phyloP scores from a whole-genome alignment of 2,888 invertebrate species.

The Drosophila yooni region DNA sequence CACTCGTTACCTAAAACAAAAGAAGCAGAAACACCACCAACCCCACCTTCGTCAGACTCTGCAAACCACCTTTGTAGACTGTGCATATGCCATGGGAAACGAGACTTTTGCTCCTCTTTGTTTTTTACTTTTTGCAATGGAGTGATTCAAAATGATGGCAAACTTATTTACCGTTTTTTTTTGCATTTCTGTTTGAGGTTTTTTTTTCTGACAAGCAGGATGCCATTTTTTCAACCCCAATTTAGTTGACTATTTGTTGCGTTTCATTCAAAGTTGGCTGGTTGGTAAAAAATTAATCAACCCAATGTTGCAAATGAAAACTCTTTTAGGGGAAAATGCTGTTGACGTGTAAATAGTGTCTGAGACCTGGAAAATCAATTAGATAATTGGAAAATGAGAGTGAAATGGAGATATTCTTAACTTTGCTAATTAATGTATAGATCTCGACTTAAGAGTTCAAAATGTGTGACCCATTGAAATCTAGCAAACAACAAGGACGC shows the following conservation, averaged over 20 bases:
- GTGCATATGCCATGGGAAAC: conserved; percentile 45
- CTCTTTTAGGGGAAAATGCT: neutral
- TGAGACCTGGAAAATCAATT: conserved; percentile 4
- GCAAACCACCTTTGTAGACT: neutral
- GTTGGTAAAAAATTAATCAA: neutral
- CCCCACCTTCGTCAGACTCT: neutral
- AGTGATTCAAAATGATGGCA: conserved; percentile 51
- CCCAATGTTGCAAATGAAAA: neutral
- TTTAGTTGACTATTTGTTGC: conserved; percentile 14
- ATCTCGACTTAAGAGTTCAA: neutral
- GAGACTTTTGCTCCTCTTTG: conserved; percentile 21
- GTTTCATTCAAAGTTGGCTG: neutral
- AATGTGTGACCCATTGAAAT: neutral
- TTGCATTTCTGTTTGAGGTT: conserved; percentile 31
- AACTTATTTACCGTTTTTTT: conserved; percentile 64
- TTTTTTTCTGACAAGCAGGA: neutral
- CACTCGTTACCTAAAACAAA: neutral
- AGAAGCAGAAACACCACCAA: neutral
- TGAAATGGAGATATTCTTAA: neutral
- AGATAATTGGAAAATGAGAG: conserved; percentile 1
- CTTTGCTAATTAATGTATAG: neutral
- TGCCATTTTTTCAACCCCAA: neutral
- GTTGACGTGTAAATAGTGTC: neutral
- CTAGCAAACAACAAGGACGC: too few relatives aligned
- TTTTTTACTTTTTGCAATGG: conserved; percentile 8